Percentiles rank a stretch among this genome's conserved stretches.
phyloP scores from a whole-genome alignment of 2,113 vertebrate genomes.

The Gadus chalcogrammus region DNA sequence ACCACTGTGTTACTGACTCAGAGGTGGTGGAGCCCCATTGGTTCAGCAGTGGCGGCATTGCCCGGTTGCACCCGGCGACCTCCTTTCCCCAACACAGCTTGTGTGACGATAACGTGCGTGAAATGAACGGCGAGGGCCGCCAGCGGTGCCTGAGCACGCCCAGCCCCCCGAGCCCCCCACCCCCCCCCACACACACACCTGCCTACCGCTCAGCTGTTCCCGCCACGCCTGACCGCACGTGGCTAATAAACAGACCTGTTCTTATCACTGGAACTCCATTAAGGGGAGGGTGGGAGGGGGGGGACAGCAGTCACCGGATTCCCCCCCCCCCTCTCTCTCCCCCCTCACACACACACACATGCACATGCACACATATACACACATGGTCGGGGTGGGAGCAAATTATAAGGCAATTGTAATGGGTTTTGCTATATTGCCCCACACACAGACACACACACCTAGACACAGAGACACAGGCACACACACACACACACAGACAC shows the following conservation, averaged over 20 bases:
- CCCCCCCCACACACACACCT: conserved; percentile 56
- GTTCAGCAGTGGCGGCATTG: conserved; percentile 68
- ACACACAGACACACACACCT: too few species aligned
- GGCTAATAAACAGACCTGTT: conserved; percentile 70
- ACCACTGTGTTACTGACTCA: conserved; percentile 16
- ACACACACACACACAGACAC: too few species aligned
- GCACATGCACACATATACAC: too few species aligned
- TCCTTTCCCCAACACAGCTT: conserved; percentile 44
- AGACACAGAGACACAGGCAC: too few species aligned
- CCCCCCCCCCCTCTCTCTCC: conserved; percentile 21
- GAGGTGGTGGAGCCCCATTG: conserved; percentile 61
- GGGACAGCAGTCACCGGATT: conserved; percentile 65
- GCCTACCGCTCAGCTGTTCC: conserved; percentile 62
- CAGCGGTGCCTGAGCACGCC: conserved; percentile 59
- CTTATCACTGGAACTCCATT: conserved; percentile 68
- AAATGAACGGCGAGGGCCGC: conserved; percentile 61
- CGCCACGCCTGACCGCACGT: conserved; percentile 57
- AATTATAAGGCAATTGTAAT: conserved; percentile 73
- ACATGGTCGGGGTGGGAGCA: conserved; percentile 39
- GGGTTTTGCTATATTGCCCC: conserved; percentile 63
- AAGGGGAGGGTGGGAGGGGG: conserved; percentile 16
- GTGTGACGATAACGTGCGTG: conserved; percentile 62
- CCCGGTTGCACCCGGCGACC: conserved; percentile 45
- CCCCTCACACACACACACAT: too few species aligned
- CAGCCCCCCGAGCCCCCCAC: conserved; percentile 33